These are phyloP conservation scores for Fissipunctia ypsillon DNA, from an alignment of 2,888 invertebrate genomes.

Conservation along the genomic window DNA sequence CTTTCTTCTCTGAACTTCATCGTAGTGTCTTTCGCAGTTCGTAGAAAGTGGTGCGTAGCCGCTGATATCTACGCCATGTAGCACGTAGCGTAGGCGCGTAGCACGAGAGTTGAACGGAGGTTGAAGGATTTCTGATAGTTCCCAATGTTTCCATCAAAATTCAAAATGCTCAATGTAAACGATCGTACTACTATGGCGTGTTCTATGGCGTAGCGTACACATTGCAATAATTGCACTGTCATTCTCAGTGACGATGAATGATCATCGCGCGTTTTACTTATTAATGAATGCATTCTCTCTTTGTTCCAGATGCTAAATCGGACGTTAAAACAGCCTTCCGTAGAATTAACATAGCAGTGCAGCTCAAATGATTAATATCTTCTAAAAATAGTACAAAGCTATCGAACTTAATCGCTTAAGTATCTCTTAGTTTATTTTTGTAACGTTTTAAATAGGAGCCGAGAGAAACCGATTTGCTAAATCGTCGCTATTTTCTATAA, in stretches of 20 bases:
- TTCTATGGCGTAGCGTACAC: slow-evolving; percentile 5
- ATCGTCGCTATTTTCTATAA: slow-evolving; percentile 80
- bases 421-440: slow-evolving; percentile 68
- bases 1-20: background rate
- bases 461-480: slow-evolving; percentile 67
- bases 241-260: slow-evolving; percentile 27
- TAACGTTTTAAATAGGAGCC: slow-evolving; percentile 59
- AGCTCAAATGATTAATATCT: slow-evolving; percentile 65
- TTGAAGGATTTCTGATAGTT: background rate
- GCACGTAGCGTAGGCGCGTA: background rate
- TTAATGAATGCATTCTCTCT: slow-evolving; percentile 42
- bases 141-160: background rate
- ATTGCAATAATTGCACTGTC: slow-evolving; percentile 37
- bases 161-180: background rate
- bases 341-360: slow-evolving; percentile 80
- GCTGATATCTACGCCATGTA: background rate
- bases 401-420: slow-evolving; percentile 83
- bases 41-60: background rate
- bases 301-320: slow-evolving; percentile 89
- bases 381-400: slow-evolving; percentile 84
- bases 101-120: background rate
- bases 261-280: slow-evolving; percentile 29
- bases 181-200: background rate
- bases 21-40: too few species aligned
- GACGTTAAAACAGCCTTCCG: slow-evolving; percentile 81